Base-by-base conservation (phyloP, 64 coral and sea anemone species). In the Porites lutea region DNA sequence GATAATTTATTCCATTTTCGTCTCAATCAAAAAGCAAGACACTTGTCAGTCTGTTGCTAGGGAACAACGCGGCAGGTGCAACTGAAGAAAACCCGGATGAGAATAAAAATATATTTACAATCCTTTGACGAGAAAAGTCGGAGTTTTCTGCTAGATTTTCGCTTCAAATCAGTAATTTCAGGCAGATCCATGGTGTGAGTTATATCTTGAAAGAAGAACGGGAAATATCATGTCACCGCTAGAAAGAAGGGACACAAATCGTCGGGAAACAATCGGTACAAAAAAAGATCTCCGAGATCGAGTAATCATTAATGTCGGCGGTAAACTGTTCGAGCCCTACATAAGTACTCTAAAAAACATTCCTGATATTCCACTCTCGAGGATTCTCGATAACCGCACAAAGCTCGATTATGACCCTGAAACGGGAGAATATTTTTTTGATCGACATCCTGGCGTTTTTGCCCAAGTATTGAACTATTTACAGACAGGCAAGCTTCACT, bases 381-480 rank as follows among this genome's bases (percentile, higher is more conserved):
- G 90, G 49, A 96, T 99, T 47, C 86, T 91, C n/a, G 91, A 96
- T 4, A 96, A 96, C 52, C 95, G 93, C 20, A 57, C 78, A 15
- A 99, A 99, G 47, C 72, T 99, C 3, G 97, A 99, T 62, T 99
- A 96, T 21, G 97, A 99, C 51, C 88, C 92, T 2, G 97, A 99
- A 54, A 92, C 88, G 5, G 97, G 97, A 8, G 97, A 99, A 71
- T 95, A 96, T 78, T 99, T 99, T 70, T 99, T 99, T 43, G 97
- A 99, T 63, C 92, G 97, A 79, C 97, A 99, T 90, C 97, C 97
- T 21, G 94, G 73, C 6, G 97, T 96, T 87, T 99, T 99, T 44
- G 88, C 94, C 13, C 97, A 99, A 74, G 94, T 99, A 55, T 85
- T 99, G 48, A 99, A 99, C 57, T 99, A 99, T 73, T 96, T 94